These are phyloP conservation scores for Phallusia fumigata DNA, from an alignment of 23 tunicate genomes.

Conservation along the genomic window DNA sequence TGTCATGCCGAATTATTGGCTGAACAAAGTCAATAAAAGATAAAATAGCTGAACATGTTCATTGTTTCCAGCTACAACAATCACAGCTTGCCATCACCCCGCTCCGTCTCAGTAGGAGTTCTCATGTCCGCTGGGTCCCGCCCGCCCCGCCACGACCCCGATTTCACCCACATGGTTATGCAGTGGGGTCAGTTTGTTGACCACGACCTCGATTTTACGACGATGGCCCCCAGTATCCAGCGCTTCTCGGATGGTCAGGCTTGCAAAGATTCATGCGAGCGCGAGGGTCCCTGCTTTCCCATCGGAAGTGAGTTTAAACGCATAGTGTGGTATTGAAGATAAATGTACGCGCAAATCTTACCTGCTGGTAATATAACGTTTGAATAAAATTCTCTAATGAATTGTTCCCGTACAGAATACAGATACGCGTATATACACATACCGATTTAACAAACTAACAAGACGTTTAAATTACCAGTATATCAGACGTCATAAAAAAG, in stretches of 20 bases:
- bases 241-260: conserved; percentile 88
- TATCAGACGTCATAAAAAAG: too few relatives aligned
- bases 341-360: too few relatives aligned
- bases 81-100: conserved; percentile 83
- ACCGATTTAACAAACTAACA: too few relatives aligned
- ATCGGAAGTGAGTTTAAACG: conserved; percentile 38
- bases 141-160: conserved; percentile 69
- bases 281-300: conserved; percentile 87
- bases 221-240: conserved; percentile 90
- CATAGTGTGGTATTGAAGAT: too few relatives aligned
- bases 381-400: too few relatives aligned
- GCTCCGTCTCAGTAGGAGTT: conserved; percentile 76
- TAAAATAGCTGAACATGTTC: too few relatives aligned
- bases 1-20: too few relatives aligned
- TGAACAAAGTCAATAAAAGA: too few relatives aligned
- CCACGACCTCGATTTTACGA: conserved; percentile 83
- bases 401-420: too few relatives aligned
- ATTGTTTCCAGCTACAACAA: conserved; percentile 78
- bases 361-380: too few relatives aligned
- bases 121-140: conserved; percentile 79
- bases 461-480: too few relatives aligned
- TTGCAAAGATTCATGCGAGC: conserved; percentile 81
- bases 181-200: conserved; percentile 99
- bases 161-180: conserved; percentile 96
- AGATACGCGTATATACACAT: too few relatives aligned